These are phyloP conservation scores for Tuberolachnus salignus DNA, from an alignment of 2,888 invertebrate species.

Conservation along the genomic window DNA sequence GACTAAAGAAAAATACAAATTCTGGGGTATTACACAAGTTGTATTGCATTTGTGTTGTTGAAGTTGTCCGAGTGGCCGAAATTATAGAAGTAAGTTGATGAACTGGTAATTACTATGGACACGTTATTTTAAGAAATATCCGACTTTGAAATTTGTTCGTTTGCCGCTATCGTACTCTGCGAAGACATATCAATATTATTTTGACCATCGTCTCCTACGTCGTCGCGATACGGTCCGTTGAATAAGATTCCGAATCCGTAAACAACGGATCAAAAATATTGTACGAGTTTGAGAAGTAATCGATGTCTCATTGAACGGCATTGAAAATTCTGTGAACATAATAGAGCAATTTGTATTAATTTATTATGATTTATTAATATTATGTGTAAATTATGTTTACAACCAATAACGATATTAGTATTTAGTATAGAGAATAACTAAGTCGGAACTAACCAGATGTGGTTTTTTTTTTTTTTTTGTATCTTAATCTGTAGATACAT, in stretches of 20 bases:
- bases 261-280: conserved; percentile 4
- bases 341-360: not conserved
- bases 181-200: conserved; percentile 23
- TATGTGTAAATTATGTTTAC: no score
- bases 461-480: no score
- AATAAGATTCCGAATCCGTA: conserved; percentile 27
- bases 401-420: no score
- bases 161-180: not conserved
- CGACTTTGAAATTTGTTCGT: conserved; percentile 24
- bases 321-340: conserved; percentile 4
- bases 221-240: conserved; percentile 26
- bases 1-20: no score
- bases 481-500: not conserved
- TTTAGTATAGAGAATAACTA: not conserved
- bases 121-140: conserved; percentile 54
- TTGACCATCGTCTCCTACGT: conserved; percentile 19
- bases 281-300: conserved; percentile 34
- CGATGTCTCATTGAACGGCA: conserved; percentile 16
- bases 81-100: no score
- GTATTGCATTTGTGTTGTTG: no score
- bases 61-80: not conserved
- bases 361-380: not conserved
- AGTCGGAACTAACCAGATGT: conserved; percentile 37
- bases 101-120: not conserved
- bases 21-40: no score